Evolutionary conservation across 2,888 invertebrate species (phyloP).

Genomic region (Erynnis tages): DNA sequence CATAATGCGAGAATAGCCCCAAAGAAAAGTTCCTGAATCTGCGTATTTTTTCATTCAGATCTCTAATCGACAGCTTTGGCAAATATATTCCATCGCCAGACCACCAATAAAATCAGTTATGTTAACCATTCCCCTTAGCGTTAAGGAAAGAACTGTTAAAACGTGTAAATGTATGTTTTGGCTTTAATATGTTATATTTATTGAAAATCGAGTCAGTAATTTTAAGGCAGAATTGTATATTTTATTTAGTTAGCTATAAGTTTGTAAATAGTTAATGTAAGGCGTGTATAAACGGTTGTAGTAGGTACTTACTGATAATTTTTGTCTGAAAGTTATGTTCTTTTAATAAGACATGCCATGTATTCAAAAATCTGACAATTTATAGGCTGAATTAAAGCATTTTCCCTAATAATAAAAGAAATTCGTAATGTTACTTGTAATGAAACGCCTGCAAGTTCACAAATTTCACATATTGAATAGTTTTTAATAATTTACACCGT

Average conservation of each 20-base stretch:
- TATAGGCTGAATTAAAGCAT: too few relatives aligned
- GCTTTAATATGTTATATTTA: slow-evolving; percentile 68
- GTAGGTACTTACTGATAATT: too few relatives aligned
- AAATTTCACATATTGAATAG: too few relatives aligned
- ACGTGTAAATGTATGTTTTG: slow-evolving; percentile 49
- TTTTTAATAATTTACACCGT: slow-evolving; percentile 24
- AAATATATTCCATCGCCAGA: too few relatives aligned
- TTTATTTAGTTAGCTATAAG: slow-evolving; percentile 37
- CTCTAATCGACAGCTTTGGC: slow-evolving; percentile 36
- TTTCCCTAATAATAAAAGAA: too few relatives aligned
- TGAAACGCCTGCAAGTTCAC: too few relatives aligned
- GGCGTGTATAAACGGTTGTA: slow-evolving; percentile 12
- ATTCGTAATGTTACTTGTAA: too few relatives aligned
- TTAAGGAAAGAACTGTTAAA: slow-evolving; percentile 40
- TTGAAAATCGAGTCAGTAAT: slow-evolving; percentile 74
- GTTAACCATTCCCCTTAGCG: slow-evolving; percentile 69
- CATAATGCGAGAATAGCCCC: slow-evolving; percentile 10
- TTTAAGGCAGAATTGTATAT: slow-evolving; percentile 59
- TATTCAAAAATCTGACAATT: too few relatives aligned
- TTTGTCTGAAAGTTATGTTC: too few relatives aligned
- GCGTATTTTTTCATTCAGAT: slow-evolving; percentile 20
- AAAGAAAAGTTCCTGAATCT: slow-evolving; percentile 22
- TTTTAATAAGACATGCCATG: too few relatives aligned
- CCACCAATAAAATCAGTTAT: slow-evolving; percentile 25
- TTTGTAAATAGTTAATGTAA: slow-evolving; percentile 28